These are phyloP conservation scores for Bungarus multicinctus DNA, from an alignment of 2,113 vertebrate species.

Conservation along the genomic window DNA sequence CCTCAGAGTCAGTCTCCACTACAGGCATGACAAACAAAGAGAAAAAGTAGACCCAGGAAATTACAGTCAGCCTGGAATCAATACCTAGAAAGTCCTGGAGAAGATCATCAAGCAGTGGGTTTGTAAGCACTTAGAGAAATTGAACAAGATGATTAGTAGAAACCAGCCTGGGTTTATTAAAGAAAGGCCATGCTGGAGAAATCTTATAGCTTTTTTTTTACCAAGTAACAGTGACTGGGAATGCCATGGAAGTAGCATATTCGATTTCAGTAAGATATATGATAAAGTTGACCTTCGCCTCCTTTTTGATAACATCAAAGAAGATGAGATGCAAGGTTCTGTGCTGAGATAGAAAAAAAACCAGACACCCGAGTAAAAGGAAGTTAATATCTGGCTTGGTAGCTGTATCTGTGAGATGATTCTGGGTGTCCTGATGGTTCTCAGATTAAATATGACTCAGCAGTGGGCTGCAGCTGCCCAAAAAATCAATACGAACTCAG, in stretches of 20 bases:
- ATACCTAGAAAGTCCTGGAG: not conserved
- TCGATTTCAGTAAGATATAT: not conserved
- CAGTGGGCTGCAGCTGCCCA: not conserved
- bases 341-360: not conserved
- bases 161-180: not conserved
- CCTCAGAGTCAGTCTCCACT: too few relatives aligned
- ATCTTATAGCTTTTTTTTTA: not conserved
- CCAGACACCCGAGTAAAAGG: not conserved
- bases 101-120: not conserved
- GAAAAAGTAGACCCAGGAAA: not conserved
- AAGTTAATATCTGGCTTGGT: not conserved
- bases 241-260: not conserved
- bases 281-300: not conserved
- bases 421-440: not conserved
- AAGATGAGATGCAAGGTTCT: not conserved
- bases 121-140: not conserved
- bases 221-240: not conserved
- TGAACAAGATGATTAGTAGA: not conserved
- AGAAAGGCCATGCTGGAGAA: not conserved
- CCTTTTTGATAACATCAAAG: not conserved
- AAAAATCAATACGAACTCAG: not conserved
- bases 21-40: not conserved
- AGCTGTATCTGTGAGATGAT: not conserved
- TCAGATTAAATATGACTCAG: not conserved
- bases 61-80: not conserved